These are phyloP conservation scores for Lepus timidus DNA, from an alignment of 2,113 vertebrate species.

Conservation along the genomic window DNA sequence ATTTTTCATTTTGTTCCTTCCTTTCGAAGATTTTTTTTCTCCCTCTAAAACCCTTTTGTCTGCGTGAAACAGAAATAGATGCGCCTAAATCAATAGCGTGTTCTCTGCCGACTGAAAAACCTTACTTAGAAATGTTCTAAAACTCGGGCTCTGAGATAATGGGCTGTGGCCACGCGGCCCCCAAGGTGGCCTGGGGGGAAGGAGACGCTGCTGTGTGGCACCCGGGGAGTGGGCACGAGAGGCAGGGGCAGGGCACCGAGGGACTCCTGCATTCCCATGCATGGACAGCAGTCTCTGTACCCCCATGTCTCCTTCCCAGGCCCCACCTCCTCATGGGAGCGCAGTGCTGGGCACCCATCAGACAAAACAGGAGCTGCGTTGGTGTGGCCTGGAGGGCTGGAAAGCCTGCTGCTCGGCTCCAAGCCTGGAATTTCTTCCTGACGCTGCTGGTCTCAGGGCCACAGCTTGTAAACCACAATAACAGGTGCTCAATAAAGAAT, in stretches of 20 bases:
- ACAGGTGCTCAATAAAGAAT: background rate
- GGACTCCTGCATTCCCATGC: too few species aligned
- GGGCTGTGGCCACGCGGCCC: background rate
- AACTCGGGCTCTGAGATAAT: constrained; percentile 33
- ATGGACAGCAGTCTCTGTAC: background rate
- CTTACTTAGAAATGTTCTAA: constrained; percentile 56
- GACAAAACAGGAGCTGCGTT: background rate
- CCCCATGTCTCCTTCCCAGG: background rate
- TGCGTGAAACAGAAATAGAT: background rate
- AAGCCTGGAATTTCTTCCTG: background rate
- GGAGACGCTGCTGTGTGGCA: background rate
- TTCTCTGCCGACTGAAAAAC: constrained; percentile 36
- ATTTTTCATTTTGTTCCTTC: constrained; percentile 44
- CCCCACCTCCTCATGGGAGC: background rate
- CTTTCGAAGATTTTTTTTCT: constrained; percentile 6
- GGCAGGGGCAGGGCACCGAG: accelerated
- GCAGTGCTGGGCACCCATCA: accelerated
- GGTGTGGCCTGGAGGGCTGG: background rate
- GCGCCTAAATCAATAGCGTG: background rate
- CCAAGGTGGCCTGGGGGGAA: background rate
- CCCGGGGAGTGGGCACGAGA: accelerated
- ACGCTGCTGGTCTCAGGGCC: background rate
- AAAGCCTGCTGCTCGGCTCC: background rate
- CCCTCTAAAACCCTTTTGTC: background rate
- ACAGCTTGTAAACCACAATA: background rate